phyloP scores from a whole-genome alignment of 2,888 invertebrate genomes.

The Hypolimnas misippus region DNA sequence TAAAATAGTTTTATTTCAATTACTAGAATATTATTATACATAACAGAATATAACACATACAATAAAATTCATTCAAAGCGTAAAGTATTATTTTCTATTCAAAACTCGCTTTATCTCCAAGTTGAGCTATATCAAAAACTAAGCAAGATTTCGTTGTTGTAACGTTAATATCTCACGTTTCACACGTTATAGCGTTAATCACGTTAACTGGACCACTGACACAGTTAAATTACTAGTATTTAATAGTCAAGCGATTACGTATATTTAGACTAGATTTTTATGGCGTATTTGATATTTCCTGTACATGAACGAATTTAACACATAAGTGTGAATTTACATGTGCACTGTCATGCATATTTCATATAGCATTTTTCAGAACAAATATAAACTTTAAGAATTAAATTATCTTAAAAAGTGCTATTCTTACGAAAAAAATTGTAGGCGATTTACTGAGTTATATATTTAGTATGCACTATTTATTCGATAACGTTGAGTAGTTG shows the following conservation, averaged over 20 bases:
- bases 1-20: too few species aligned
- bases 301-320: neutral
- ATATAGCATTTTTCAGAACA: neutral
- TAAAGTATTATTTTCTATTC: neutral
- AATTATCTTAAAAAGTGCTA: too few species aligned
- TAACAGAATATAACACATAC: too few species aligned
- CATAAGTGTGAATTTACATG: neutral
- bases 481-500: too few species aligned
- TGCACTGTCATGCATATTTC: neutral
- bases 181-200: slow-evolving; percentile 43
- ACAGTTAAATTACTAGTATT: slow-evolving; percentile 43
- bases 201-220: slow-evolving; percentile 54
- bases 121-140: neutral
- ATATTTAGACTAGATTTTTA: neutral
- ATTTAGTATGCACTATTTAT: too few species aligned
- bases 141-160: slow-evolving; percentile 8
- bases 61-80: too few species aligned
- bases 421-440: too few species aligned
- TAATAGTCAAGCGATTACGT: slow-evolving; percentile 26
- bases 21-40: too few species aligned
- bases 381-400: neutral
- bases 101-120: neutral
- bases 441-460: too few species aligned
- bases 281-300: neutral
- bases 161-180: slow-evolving; percentile 25